Evolutionary conservation across 2,113 vertebrate genomes (phyloP).

Genomic region (Heterotilapia buettikoferi): DNA sequence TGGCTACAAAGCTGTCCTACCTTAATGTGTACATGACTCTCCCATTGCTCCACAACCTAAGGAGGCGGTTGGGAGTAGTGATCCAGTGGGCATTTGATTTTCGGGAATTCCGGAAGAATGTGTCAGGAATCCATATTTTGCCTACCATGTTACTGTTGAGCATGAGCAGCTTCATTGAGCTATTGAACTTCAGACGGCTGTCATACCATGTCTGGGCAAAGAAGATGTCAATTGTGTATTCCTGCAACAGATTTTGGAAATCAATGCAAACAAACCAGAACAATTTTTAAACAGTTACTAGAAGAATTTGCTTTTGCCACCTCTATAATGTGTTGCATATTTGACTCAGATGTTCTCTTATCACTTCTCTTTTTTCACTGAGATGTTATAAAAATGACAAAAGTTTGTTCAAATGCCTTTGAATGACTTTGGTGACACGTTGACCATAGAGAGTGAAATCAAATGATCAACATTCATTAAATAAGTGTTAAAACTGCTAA

Average conservation of each 20-base stretch:
- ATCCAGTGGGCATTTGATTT: slow-evolving; percentile 99
- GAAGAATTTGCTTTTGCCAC: background rate
- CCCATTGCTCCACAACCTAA: slow-evolving; percentile 92
- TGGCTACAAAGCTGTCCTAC: slow-evolving; percentile 58
- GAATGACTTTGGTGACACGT: background rate
- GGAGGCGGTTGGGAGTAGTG: slow-evolving; percentile 93
- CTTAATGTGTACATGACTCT: slow-evolving; percentile 93
- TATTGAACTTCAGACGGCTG: slow-evolving; percentile 93
- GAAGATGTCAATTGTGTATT: slow-evolving; percentile 98
- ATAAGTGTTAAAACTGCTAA: background rate
- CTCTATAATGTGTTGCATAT: fast-evolving
- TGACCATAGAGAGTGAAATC: background rate
- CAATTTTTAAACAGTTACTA: background rate
- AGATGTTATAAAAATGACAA: background rate
- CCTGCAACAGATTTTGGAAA: slow-evolving; percentile 66
- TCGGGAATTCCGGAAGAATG: slow-evolving; percentile 95
- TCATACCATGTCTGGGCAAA: slow-evolving; percentile 98
- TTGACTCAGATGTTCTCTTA: fast-evolving
- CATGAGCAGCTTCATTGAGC: slow-evolving; percentile 93
- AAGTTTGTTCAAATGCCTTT: background rate
- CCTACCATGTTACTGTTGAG: slow-evolving; percentile 98
- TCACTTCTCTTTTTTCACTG: background rate
- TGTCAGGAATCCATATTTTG: slow-evolving; percentile 99
- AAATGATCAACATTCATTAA: background rate
- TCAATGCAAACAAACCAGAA: background rate